Evolutionary conservation across 2,797 vertebrate species (phyloP).

Genomic region (Anguilla megastoma): DNA sequence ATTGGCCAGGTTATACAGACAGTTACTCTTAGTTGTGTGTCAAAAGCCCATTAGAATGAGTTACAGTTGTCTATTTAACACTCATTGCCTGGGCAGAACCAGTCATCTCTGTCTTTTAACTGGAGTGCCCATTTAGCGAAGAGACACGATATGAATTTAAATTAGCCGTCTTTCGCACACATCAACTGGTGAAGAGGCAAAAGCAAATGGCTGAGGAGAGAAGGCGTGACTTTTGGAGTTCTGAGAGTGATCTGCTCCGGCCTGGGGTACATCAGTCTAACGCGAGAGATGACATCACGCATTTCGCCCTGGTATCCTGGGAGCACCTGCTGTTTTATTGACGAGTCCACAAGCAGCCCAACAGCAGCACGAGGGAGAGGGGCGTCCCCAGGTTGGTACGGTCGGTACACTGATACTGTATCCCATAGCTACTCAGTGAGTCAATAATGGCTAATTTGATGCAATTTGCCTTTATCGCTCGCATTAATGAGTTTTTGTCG

Average conservation of each 20-base stretch:
- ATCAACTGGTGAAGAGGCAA: slow-evolving; percentile 21
- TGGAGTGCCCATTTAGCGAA: slow-evolving; percentile 46
- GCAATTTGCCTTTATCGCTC: background rate
- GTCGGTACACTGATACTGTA: background rate
- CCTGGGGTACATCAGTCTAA: background rate
- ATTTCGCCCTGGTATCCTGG: background rate
- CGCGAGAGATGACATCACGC: background rate
- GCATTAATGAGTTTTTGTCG: slow-evolving; percentile 2
- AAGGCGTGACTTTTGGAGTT: background rate
- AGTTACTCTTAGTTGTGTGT: background rate
- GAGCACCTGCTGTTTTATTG: slow-evolving; percentile 4
- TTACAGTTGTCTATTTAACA: background rate
- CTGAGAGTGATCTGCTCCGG: background rate
- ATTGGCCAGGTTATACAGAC: background rate
- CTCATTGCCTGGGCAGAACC: slow-evolving; percentile 34
- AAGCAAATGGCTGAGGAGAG: background rate
- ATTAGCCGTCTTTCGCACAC: slow-evolving; percentile 47
- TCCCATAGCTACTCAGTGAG: background rate
- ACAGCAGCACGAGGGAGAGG: background rate
- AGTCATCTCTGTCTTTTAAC: slow-evolving; percentile 41
- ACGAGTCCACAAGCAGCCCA: background rate
- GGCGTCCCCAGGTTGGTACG: background rate
- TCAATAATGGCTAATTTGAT: background rate
- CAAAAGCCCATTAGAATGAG: background rate
- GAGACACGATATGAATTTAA: slow-evolving; percentile 44